A percentile compares a stretch with the other conserved stretches of the same genome.
These are phyloP conservation scores for Oxyura jamaicensis DNA, from an alignment of 2,113 vertebrate species.

Conservation along the genomic window DNA sequence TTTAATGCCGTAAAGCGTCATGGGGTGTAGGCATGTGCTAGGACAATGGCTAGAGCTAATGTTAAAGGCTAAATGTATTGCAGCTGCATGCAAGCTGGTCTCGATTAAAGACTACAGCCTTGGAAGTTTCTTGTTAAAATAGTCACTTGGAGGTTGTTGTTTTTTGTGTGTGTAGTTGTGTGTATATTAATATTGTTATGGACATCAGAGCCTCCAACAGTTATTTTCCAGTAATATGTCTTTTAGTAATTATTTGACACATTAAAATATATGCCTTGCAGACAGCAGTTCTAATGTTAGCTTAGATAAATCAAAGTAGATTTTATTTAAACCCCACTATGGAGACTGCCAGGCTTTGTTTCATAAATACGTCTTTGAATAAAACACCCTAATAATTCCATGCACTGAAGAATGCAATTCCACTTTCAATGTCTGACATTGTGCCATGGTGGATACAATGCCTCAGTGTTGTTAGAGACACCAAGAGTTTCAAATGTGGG, in stretches of 20 bases:
- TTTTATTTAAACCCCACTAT: constrained; percentile 13
- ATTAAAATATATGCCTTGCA: not conserved
- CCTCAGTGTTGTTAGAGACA: not conserved
- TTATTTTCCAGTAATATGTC: constrained; percentile 6
- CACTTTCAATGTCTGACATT: not conserved
- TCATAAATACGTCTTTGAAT: constrained; percentile 7
- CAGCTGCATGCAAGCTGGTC: constrained; percentile 26
- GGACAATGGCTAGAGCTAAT: constrained; percentile 44
- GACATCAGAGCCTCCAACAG: not conserved
- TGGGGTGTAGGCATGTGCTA: constrained; percentile 16
- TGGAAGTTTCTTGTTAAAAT: constrained; percentile 1
- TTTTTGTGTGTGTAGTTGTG: too few relatives aligned
- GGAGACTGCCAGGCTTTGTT: constrained; percentile 4
- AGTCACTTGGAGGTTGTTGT: not conserved
- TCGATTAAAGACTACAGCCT: constrained; percentile 31
- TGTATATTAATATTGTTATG: not conserved
- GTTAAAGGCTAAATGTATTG: constrained; percentile 43
- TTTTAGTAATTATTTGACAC: constrained; percentile 19
- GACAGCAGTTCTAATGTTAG: constrained; percentile 13
- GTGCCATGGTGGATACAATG: not conserved
- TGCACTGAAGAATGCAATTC: not conserved
- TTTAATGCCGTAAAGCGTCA: not conserved
- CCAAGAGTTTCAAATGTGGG: not conserved
- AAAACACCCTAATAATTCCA: too few relatives aligned
- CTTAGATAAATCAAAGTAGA: not conserved